A percentile compares a stretch with the other conserved stretches of the same genome.
Conservation (phyloP, 2,797 vertebrate species). For the Hippopotamyrus pictus region DNA sequence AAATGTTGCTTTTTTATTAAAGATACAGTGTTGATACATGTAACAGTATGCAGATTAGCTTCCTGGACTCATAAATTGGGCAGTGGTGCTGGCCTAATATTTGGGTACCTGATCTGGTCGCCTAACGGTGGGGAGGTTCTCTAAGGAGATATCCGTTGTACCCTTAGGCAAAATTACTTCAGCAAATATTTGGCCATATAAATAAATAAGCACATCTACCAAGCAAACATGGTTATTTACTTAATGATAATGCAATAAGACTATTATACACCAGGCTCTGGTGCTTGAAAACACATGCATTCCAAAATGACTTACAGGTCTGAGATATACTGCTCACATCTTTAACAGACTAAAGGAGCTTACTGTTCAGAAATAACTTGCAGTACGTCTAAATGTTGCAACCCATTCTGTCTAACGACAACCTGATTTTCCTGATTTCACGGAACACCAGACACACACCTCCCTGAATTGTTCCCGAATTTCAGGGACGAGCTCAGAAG, state of each 20-base stretch:
- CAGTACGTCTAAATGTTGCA: constrained; percentile 26
- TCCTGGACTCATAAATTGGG: not conserved
- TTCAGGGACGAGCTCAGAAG: not conserved
- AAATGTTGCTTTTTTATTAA: not conserved
- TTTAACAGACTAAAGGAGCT: constrained; percentile 35
- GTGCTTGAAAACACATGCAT: not conserved
- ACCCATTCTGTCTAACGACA: constrained; percentile 20
- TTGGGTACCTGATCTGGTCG: not conserved
- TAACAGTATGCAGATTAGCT: not conserved
- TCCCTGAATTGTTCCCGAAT: not conserved
- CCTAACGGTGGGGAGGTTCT: not conserved
- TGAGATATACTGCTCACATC: not conserved
- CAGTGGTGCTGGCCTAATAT: not conserved
- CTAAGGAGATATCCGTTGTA: not conserved
- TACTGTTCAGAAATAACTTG: constrained; percentile 32
- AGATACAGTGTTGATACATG: not conserved
- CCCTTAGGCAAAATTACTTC: not conserved
- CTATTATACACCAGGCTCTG: not conserved
- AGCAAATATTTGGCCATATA: not conserved
- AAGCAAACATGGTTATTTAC: constrained; percentile 1
- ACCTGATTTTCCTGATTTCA: constrained; percentile 32
- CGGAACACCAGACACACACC: constrained; percentile 18
- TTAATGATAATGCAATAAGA: not conserved
- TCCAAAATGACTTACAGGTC: not conserved
- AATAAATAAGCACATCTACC: not conserved